These are phyloP conservation scores for rat (Rattus norvegicus) DNA, from an alignment of 2,113 vertebrate species.

Conservation along the genomic window GRCr8 NC_086023.1:119668501-119669000, in stretches of 20 bases:
- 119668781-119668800: background rate
- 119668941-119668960: conserved; percentile 84
- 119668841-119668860: background rate
- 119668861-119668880: conserved; percentile 7
- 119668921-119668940: background rate
- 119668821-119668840: conserved; percentile 22
- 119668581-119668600: background rate
- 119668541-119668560: background rate
- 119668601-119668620: background rate
- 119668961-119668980: conserved; percentile 92
- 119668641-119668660: background rate
- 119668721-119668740: conserved; percentile 31
- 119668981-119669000: conserved; percentile 90
- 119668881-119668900: background rate
- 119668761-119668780: conserved; percentile 35
- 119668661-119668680: background rate
- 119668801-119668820: conserved; percentile 41
- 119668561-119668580: background rate
- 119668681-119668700: background rate
- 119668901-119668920: conserved; percentile 37
- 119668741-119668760: conserved; percentile 25
- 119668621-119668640: background rate
- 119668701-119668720: background rate
- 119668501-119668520: background rate
- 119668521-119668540: background rate